A percentile compares a stretch with the other conserved stretches of the same genome.
phyloP scores from a whole-genome alignment of 2,888 invertebrate genomes.

The Lycocerus yunnanus region DNA sequence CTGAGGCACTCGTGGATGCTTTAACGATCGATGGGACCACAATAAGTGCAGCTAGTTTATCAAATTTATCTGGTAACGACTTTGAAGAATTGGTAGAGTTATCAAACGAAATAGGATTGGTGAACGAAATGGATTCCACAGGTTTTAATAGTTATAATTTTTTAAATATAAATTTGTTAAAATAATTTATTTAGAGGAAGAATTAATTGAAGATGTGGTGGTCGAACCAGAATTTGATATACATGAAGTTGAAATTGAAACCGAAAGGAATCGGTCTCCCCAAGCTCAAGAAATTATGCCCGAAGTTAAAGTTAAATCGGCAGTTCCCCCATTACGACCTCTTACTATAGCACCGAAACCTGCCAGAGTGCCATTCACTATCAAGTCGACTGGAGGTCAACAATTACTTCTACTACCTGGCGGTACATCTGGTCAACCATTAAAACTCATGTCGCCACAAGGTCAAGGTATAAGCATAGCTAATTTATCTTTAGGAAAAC shows the following conservation, averaged over 20 bases:
- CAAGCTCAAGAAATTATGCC: slow-evolving; percentile 48
- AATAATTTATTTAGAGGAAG: slow-evolving; percentile 5
- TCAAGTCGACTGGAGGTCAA: slow-evolving; percentile 52
- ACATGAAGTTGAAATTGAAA: slow-evolving; percentile 50
- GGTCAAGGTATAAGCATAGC: slow-evolving; percentile 52
- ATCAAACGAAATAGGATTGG: slow-evolving; percentile 47
- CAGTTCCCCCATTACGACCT: slow-evolving; percentile 50
- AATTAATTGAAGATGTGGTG: slow-evolving; percentile 35
- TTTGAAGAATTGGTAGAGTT: slow-evolving; percentile 49
- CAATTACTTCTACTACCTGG: slow-evolving; percentile 55
- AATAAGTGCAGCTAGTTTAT: slow-evolving; percentile 36
- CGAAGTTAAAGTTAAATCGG: slow-evolving; percentile 40
- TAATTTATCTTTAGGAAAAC: slow-evolving; percentile 49
- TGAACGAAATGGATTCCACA: slow-evolving; percentile 47
- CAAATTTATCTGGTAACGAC: slow-evolving; percentile 43
- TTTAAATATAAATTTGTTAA: neutral
- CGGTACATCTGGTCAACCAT: slow-evolving; percentile 47
- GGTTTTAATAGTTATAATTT: slow-evolving; percentile 30
- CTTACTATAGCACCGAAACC: slow-evolving; percentile 62
- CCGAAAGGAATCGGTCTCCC: slow-evolving; percentile 42
- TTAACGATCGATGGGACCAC: slow-evolving; percentile 42
- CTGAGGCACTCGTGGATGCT: slow-evolving; percentile 44
- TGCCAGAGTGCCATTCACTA: slow-evolving; percentile 47
- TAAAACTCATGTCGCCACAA: slow-evolving; percentile 52
- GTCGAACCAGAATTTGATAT: slow-evolving; percentile 46